Conservation (phyloP, 2,888 invertebrate genomes). For the Tenthredo notha region DNA sequence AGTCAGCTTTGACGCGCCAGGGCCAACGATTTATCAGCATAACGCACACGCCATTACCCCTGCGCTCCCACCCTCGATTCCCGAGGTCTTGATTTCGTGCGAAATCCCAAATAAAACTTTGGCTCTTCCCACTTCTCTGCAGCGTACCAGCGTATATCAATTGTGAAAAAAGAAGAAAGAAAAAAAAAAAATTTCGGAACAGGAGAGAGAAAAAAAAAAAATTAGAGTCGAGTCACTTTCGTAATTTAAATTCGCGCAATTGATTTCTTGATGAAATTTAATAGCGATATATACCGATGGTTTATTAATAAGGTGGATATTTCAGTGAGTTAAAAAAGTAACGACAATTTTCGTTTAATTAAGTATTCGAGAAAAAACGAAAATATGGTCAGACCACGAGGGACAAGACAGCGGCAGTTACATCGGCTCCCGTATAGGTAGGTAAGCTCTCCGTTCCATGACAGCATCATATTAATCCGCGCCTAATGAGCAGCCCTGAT, state of each 20-base stretch:
- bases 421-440: conserved; percentile 49
- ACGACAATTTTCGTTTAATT: conserved; percentile 13
- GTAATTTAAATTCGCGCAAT: neutral
- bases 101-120: conserved; percentile 68
- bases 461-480: conserved; percentile 75
- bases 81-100: conserved; percentile 74
- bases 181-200: neutral
- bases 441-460: conserved; percentile 61
- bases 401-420: conserved; percentile 40
- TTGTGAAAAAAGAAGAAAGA: neutral
- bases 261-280: neutral
- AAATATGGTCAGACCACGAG: neutral
- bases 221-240: neutral
- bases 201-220: neutral
- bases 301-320: neutral
- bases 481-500: conserved; percentile 72
- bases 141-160: neutral
- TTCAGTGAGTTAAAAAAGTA: neutral
- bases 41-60: conserved; percentile 77
- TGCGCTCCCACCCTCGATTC: conserved; percentile 70
- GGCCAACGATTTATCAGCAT: conserved; percentile 76
- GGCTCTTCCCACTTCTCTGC: conserved; percentile 61
- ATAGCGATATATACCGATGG: neutral
- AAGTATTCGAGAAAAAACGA: neutral
- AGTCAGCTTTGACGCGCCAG: conserved; percentile 75